A percentile compares a stretch with the other conserved stretches of the same genome.
Evolutionary conservation across 1,140 invertebrate species (phyloP).

Genomic region (Diorhabda sublineata): DNA sequence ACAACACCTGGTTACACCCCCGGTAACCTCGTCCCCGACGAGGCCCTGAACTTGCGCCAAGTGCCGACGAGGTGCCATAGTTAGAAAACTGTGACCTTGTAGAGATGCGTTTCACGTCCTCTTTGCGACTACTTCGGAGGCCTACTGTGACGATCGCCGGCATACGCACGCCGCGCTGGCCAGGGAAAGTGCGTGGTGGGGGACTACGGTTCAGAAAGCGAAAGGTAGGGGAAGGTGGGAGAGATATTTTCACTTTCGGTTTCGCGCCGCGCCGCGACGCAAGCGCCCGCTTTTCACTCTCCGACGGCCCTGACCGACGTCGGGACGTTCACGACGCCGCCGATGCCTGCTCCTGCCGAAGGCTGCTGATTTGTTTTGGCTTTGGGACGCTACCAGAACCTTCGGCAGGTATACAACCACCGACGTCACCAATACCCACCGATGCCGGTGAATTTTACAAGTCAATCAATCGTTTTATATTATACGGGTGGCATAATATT

Average conservation of each 20-base stretch:
- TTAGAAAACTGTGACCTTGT: slow-evolving; percentile 13
- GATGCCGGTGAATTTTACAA: too few species aligned
- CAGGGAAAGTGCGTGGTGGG: slow-evolving; percentile 39
- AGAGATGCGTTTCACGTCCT: slow-evolving; percentile 32
- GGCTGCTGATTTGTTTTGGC: not conserved
- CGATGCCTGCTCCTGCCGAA: slow-evolving; percentile 6
- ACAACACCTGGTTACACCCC: slow-evolving; percentile 66
- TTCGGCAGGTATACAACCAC: too few species aligned
- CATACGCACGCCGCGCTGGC: slow-evolving; percentile 23
- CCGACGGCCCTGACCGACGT: slow-evolving; percentile 36
- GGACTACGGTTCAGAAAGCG: slow-evolving; percentile 38
- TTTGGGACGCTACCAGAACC: not conserved
- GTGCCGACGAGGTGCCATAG: slow-evolving; percentile 43
- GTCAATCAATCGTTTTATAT: too few species aligned
- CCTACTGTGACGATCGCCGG: slow-evolving; percentile 37
- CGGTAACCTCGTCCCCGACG: slow-evolving; percentile 39
- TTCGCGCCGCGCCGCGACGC: slow-evolving; percentile 37
- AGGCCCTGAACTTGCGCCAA: slow-evolving; percentile 44
- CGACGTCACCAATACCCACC: too few species aligned
- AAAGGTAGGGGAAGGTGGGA: slow-evolving; percentile 44
- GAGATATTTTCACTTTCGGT: slow-evolving; percentile 47
- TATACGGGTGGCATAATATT: too few species aligned
- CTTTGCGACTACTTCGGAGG: slow-evolving; percentile 40
- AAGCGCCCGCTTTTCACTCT: slow-evolving; percentile 41
- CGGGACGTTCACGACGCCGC: slow-evolving; percentile 19